Evolutionary conservation across 1,140 invertebrate genomes (phyloP).

Genomic region (Megathymus violae): DNA sequence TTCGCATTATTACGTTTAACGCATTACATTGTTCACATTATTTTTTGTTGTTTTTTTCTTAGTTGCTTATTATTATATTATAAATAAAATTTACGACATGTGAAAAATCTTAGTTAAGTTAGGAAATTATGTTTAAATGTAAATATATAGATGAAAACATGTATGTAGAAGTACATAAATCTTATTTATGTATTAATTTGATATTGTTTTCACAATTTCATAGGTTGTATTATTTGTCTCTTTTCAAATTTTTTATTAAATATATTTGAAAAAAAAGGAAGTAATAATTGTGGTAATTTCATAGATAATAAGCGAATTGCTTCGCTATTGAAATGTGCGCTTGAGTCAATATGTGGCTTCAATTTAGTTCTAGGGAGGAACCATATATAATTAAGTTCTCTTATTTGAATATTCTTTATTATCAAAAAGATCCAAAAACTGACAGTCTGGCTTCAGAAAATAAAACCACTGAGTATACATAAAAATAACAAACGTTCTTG

Average conservation of each 20-base stretch:
- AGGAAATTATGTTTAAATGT: slow-evolving; percentile 80
- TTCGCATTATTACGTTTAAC: slow-evolving; percentile 62
- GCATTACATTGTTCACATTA: slow-evolving; percentile 51
- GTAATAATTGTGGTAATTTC: neutral
- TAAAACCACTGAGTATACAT: too few relatives aligned
- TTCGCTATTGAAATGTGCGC: neutral
- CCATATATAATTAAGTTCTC: too few relatives aligned
- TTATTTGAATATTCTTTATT: too few relatives aligned
- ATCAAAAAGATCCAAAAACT: too few relatives aligned
- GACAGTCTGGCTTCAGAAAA: too few relatives aligned
- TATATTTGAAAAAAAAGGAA: neutral
- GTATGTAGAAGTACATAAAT: slow-evolving; percentile 82
- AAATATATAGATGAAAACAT: slow-evolving; percentile 82
- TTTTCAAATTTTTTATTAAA: neutral
- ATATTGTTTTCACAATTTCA: slow-evolving; percentile 83
- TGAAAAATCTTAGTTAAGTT: slow-evolving; percentile 69
- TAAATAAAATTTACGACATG: slow-evolving; percentile 61
- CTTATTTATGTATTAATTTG: slow-evolving; percentile 83
- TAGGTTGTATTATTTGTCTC: slow-evolving; percentile 65
- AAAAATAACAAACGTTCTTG: too few relatives aligned
- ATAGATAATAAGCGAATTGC: too few relatives aligned
- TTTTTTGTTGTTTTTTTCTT: slow-evolving; percentile 65
- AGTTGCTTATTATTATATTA: slow-evolving; percentile 71
- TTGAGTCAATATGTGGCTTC: too few relatives aligned
- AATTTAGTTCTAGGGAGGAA: too few relatives aligned